phyloP scores from a whole-genome alignment of 2,797 vertebrate species.

The Emydoidea blandingii region DNA sequence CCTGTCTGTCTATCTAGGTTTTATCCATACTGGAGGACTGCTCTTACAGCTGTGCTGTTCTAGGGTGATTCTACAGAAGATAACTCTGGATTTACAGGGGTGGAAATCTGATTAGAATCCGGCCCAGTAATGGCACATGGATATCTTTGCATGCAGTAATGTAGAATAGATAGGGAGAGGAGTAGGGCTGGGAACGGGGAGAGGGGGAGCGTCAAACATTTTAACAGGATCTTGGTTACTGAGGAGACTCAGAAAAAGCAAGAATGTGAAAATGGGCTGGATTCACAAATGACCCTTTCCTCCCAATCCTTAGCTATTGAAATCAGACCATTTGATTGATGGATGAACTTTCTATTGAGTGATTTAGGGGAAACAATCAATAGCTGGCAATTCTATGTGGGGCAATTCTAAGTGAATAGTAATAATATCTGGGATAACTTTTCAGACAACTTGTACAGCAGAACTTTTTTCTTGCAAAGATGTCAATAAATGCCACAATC shows the following conservation, averaged over 20 bases:
- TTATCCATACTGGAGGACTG: neutral
- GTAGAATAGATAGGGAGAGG: neutral
- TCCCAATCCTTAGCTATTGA: neutral
- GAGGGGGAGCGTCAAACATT: neutral
- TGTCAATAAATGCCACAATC: neutral
- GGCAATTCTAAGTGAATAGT: neutral
- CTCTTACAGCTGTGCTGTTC: neutral
- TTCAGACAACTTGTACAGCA: neutral
- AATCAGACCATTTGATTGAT: conserved; percentile 2
- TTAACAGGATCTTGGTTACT: neutral
- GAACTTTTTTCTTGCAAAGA: too few species aligned
- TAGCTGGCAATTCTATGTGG: neutral
- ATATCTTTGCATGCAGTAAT: neutral
- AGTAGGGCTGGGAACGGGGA: fast-evolving
- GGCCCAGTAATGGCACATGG: neutral
- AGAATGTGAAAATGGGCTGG: neutral
- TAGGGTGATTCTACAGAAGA: neutral
- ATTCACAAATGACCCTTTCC: neutral
- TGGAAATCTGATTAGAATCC: neutral
- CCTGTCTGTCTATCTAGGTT: neutral
- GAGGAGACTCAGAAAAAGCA: neutral
- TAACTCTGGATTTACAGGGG: neutral
- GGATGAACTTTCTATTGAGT: neutral
- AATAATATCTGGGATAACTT: neutral
- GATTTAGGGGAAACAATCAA: conserved; percentile 17